Evolutionary conservation across 2,888 invertebrate genomes (phyloP), one percentile per base, ranked within the genome.

Genomic region (Amblyjoppa fuscipennis): DNA sequence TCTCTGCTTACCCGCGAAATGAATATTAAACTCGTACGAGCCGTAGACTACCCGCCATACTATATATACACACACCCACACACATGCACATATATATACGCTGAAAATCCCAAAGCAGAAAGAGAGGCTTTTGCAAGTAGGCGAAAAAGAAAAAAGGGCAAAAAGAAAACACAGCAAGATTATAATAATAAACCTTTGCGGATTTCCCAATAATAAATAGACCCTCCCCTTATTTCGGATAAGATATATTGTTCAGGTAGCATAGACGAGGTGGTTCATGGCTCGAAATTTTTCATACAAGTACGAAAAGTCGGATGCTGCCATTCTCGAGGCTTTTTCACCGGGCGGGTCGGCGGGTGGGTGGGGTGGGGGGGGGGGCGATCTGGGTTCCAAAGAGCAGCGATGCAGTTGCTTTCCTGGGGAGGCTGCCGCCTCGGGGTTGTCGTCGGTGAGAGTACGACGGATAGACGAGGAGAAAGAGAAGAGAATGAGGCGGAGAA

Each of bases 1-100:
- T 61, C 82, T 84, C 85, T 87, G 82, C 70, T 75, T 87, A 85
- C 84, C 83, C 87, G 87, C 87, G 87, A 90, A 90, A 91, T 91
- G 90, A 90, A 90, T 90, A 91, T 90, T 90, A 85, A 85, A 82
- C 78, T 79, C 75, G 73, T 25, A 78, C 88, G 88, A 85, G 77
- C 83, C 77, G 77, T 87, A 34, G 61, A 56, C 64, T 69, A 68
- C n/a, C 61, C n/a, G 64, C 64, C 16, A 34, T 34, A 51, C 51
- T 41, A 25, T 38, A 34, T 28, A 51, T 7, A 20, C 4, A 20
- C 7, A 73, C 5, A 49, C 11, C 16, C 4, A 41, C 11, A 45
- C 31, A 9, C 6, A 34, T 25, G 9, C n/a, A 51, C 0, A 16
- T 49, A 49, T 16, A 49, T 3, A 16, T 13, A 16, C 16, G 45